phyloP scores from a whole-genome alignment of 92 coral and sea anemone species.

The Siderastrea siderea region DNA sequence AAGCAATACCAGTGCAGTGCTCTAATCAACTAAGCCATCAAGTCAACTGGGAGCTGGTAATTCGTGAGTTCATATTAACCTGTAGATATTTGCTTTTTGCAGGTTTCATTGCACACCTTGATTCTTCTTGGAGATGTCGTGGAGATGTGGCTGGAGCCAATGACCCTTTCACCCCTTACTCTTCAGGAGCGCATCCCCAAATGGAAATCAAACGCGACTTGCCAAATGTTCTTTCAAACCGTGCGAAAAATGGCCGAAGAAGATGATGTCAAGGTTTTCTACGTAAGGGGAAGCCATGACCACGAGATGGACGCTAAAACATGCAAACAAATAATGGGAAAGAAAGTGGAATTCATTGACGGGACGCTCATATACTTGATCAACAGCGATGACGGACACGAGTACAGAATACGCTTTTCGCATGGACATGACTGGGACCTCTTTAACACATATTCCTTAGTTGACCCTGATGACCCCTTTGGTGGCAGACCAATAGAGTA shows the following conservation, averaged over 20 bases:
- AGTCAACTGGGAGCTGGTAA: no score
- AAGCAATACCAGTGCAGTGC: no score
- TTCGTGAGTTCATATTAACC: no score
- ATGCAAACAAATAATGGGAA: background rate
- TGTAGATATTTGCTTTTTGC: background rate
- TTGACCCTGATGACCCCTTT: slow-evolving; percentile 13
- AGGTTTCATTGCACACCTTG: slow-evolving; percentile 32
- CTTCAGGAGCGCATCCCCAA: slow-evolving; percentile 14
- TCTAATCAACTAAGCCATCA: no score
- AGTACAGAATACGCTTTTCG: slow-evolving; percentile 19
- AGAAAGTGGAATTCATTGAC: background rate
- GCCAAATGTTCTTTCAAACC: slow-evolving; percentile 8
- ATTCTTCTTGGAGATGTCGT: slow-evolving; percentile 38
- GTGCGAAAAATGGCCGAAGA: slow-evolving; percentile 49
- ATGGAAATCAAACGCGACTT: slow-evolving; percentile 25
- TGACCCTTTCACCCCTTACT: slow-evolving; percentile 13
- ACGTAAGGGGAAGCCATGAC: slow-evolving; percentile 55
- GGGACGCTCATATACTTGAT: background rate
- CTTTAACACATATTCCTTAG: slow-evolving; percentile 46
- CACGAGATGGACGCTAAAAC: slow-evolving; percentile 40
- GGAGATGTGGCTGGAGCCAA: slow-evolving; percentile 56
- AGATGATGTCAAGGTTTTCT: slow-evolving; percentile 52
- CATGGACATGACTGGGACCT: slow-evolving; percentile 69
- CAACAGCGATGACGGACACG: background rate
- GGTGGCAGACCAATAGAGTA: slow-evolving; percentile 49